Conservation (phyloP, 2,797 vertebrate species). For the Pipistrellus pipistrellus region DNA sequence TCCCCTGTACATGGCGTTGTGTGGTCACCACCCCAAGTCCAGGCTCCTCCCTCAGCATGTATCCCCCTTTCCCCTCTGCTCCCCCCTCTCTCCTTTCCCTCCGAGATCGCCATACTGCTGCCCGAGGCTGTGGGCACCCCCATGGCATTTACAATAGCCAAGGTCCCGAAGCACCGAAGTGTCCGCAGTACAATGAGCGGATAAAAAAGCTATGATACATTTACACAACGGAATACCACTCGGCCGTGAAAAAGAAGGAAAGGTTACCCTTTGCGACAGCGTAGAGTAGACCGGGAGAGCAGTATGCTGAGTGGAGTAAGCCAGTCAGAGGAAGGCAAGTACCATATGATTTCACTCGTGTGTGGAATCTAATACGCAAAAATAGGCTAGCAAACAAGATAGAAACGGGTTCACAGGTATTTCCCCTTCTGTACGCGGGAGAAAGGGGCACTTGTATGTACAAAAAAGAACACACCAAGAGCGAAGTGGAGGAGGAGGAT, state of each 20-base stretch:
- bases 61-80: background rate
- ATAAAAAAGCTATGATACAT: background rate
- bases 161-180: background rate
- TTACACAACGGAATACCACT: background rate
- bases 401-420: background rate
- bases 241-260: background rate
- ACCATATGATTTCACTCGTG: background rate
- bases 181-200: background rate
- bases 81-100: background rate
- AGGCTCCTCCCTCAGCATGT: background rate
- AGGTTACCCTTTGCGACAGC: background rate
- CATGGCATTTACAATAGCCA: background rate
- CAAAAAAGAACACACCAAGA: background rate
- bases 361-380: background rate
- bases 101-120: background rate
- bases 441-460: background rate
- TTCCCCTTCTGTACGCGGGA: background rate
- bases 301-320: background rate
- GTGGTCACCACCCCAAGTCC: background rate
- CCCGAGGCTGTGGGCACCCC: accelerated
- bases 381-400: background rate
- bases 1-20: background rate
- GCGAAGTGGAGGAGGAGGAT: background rate
- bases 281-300: background rate
- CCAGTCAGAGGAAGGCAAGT: background rate